phyloP scores from a whole-genome alignment of 2,113 vertebrate species.

The Siniperca chuatsi region DNA sequence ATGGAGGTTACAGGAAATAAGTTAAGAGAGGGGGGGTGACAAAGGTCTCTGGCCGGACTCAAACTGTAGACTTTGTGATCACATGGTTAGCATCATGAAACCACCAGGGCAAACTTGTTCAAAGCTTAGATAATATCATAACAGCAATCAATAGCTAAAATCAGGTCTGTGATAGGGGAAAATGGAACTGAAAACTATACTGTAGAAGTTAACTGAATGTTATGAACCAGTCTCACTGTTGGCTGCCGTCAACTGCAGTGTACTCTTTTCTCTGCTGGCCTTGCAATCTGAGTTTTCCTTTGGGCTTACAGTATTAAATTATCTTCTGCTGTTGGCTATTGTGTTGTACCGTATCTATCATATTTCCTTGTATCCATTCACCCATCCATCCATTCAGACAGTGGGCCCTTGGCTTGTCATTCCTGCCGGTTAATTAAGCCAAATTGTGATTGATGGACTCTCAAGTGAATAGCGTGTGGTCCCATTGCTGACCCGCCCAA shows the following conservation, averaged over 20 bases:
- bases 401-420: constrained; percentile 45
- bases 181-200: background rate
- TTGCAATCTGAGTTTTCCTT: constrained; percentile 37
- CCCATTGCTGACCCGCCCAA: constrained; percentile 43
- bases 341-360: constrained; percentile 48
- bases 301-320: constrained; percentile 55
- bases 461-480: constrained; percentile 58
- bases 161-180: background rate
- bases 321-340: constrained; percentile 23
- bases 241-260: constrained; percentile 8
- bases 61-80: background rate
- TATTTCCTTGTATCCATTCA: constrained; percentile 54
- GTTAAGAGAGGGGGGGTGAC: background rate
- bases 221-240: background rate
- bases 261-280: constrained; percentile 28
- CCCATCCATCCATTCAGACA: constrained; percentile 47
- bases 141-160: background rate
- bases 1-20: background rate
- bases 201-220: background rate
- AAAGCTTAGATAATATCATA: constrained; percentile 11
- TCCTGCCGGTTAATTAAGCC: constrained; percentile 72
- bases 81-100: constrained; percentile 13
- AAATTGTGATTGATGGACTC: constrained; percentile 77
- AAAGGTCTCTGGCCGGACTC: background rate
- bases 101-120: background rate